These are phyloP conservation scores for Falco cherrug DNA, from an alignment of 2,797 vertebrate genomes.

Conservation along the genomic window DNA sequence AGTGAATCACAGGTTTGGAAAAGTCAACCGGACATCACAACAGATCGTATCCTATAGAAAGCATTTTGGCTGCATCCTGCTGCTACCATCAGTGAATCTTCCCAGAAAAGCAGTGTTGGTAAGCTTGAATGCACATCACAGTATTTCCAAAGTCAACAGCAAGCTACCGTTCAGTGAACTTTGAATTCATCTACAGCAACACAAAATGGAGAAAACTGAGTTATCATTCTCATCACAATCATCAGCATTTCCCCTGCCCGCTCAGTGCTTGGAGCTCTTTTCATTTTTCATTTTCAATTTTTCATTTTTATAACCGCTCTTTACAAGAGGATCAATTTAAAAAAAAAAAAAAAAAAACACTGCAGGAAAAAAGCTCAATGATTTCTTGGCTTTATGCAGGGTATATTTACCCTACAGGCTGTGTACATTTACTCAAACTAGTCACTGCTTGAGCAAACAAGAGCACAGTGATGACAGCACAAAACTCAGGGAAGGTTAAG, in stretches of 20 bases:
- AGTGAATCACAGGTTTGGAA: not conserved
- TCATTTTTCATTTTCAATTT: not conserved
- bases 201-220: not conserved
- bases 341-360: not conserved
- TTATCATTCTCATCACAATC: not conserved
- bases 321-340: not conserved
- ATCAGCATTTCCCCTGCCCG: not conserved
- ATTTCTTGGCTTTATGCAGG: not conserved
- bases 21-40: not conserved
- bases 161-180: constrained; percentile 22
- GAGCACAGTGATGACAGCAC: not conserved
- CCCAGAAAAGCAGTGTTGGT: fast-evolving
- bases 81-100: not conserved
- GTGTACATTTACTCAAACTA: not conserved
- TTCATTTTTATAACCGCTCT: not conserved
- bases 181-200: not conserved
- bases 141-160: not conserved
- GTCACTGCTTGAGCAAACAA: not conserved
- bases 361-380: not conserved
- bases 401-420: constrained; percentile 9
- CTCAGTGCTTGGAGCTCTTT: not conserved
- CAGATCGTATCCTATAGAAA: not conserved
- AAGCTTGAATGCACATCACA: not conserved
- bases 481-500: not conserved
- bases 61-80: not conserved